Conservation (phyloP, 1,140 invertebrate species). For the Oreohelix idahoensis region DNA sequence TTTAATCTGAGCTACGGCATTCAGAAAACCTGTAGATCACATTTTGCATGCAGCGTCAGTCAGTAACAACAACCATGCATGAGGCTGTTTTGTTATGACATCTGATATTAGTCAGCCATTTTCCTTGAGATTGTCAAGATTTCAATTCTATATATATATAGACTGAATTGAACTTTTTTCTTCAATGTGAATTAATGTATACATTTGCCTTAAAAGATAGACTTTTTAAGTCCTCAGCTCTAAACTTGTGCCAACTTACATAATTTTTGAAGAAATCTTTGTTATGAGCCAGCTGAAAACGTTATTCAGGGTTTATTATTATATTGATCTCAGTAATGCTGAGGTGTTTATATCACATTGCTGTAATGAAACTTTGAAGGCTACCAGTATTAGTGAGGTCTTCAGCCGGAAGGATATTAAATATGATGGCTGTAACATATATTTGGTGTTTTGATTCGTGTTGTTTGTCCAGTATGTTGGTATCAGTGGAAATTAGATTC, state of each 20-base stretch:
- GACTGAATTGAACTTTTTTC: too few relatives aligned
- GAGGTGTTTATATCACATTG: neutral
- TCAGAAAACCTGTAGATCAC: too few relatives aligned
- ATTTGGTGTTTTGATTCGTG: neutral
- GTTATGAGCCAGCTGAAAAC: neutral
- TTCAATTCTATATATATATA: neutral
- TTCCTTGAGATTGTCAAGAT: neutral
- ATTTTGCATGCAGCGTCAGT: too few relatives aligned
- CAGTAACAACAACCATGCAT: too few relatives aligned
- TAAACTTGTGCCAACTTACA: neutral
- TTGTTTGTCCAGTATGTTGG: neutral
- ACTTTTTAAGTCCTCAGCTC: neutral
- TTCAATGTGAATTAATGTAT: too few relatives aligned
- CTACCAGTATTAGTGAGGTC: slow-evolving; percentile 6
- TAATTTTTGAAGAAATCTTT: neutral
- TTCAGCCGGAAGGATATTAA: neutral
- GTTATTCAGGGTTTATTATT: neutral
- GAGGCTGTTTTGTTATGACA: too few relatives aligned
- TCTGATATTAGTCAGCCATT: neutral
- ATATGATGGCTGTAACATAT: too few relatives aligned
- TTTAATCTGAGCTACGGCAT: too few relatives aligned
- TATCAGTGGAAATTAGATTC: too few relatives aligned
- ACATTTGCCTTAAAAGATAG: neutral
- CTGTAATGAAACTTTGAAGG: neutral
- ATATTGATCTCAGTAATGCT: slow-evolving; percentile 4